Conservation (phyloP, 2,888 invertebrate genomes). For the Platerodrilus igneus region DNA sequence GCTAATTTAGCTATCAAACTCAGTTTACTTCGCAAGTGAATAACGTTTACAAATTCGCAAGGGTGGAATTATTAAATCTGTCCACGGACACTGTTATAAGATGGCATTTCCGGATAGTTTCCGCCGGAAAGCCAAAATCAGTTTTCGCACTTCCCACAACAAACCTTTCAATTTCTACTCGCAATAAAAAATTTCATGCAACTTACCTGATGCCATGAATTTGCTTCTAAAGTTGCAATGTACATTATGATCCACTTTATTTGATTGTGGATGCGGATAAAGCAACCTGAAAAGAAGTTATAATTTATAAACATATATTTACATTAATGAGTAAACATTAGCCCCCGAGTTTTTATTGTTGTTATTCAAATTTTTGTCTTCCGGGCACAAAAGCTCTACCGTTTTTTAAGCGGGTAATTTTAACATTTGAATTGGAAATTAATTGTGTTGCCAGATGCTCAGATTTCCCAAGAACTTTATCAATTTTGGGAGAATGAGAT, state of each 20-base stretch:
- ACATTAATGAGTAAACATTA: constrained; percentile 13
- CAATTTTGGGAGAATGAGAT: no score
- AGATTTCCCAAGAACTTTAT: constrained; percentile 7
- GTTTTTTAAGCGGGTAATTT: constrained; percentile 11
- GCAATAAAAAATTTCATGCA: not conserved
- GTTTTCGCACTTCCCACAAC: no score
- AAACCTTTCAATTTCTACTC: constrained; percentile 14
- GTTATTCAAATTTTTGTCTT: constrained; percentile 15
- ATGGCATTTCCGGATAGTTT: constrained; percentile 52
- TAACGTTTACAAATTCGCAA: no score
- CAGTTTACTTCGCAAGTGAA: no score
- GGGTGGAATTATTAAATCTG: constrained; percentile 46
- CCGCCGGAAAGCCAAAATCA: constrained; percentile 49
- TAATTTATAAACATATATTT: constrained; percentile 10
- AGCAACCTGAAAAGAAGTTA: not conserved
- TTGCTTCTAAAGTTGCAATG: constrained; percentile 52
- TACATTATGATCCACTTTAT: constrained; percentile 46
- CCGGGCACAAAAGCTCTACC: constrained; percentile 8
- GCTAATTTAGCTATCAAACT: no score
- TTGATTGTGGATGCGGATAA: not conserved
- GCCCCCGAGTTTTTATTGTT: no score
- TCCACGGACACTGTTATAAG: constrained; percentile 46
- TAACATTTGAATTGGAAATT: constrained; percentile 19
- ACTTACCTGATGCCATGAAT: constrained; percentile 54
- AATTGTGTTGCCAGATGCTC: constrained; percentile 18